Conservation (phyloP, 92 coral and sea anemone genomes). For the Montipora capitata region DNA sequence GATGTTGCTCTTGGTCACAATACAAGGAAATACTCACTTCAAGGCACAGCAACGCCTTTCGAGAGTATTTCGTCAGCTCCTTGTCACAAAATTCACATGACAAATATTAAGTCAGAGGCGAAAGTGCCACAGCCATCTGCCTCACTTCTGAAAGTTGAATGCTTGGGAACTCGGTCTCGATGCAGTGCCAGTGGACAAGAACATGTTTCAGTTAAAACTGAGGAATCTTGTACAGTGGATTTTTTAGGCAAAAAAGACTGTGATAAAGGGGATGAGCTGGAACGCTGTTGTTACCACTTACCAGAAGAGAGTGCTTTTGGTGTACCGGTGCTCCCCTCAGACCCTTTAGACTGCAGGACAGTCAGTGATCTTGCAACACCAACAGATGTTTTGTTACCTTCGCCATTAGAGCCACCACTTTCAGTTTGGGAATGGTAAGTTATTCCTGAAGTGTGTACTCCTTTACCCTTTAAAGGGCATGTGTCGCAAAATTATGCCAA, state of each 20-base stretch:
- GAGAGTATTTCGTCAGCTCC: neutral
- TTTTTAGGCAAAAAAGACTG: conserved; percentile 45
- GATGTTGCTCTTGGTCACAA: conserved; percentile 76
- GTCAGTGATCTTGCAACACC: conserved; percentile 10
- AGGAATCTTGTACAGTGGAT: conserved; percentile 8
- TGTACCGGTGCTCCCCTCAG: conserved; percentile 79
- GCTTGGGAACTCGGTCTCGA: neutral
- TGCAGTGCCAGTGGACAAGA: neutral
- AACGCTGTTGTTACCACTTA: conserved; percentile 58
- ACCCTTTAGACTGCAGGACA: conserved; percentile 84
- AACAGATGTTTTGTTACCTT: conserved; percentile 19
- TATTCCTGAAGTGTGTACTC: too few relatives aligned
- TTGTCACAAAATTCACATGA: neutral
- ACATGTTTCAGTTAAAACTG: conserved; percentile 8
- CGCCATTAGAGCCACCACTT: conserved; percentile 44
- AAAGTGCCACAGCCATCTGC: conserved; percentile 5
- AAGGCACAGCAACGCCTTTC: conserved; percentile 46
- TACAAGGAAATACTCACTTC: conserved; percentile 76
- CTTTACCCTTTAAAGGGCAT: too few relatives aligned
- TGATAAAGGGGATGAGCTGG: conserved; percentile 9
- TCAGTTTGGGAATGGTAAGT: conserved; percentile 77
- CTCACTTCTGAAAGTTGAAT: conserved; percentile 5
- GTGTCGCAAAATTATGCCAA: too few relatives aligned
- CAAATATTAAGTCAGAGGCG: conserved; percentile 4
- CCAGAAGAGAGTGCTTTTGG: conserved; percentile 68